phyloP scores from a whole-genome alignment of 2,113 vertebrate species.

The Hemiscyllium ocellatum region DNA sequence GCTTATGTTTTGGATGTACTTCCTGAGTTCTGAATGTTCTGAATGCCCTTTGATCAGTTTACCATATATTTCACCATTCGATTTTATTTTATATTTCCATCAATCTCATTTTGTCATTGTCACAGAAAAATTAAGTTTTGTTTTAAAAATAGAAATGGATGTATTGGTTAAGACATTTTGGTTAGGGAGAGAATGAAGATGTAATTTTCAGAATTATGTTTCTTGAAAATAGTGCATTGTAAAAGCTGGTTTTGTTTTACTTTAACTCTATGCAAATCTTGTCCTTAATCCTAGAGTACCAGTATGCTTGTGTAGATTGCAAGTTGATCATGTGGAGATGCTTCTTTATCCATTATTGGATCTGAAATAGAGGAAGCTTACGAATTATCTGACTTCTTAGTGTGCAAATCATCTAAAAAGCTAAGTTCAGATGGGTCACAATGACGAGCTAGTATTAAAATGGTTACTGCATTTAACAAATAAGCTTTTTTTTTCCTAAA shows the following conservation, averaged over 20 bases:
- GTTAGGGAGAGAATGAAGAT: not conserved
- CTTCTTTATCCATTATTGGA: slow-evolving; percentile 84
- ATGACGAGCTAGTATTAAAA: slow-evolving; percentile 38
- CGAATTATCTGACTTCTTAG: slow-evolving; percentile 88
- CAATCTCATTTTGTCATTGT: not conserved
- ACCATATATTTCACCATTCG: not conserved
- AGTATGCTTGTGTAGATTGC: slow-evolving; percentile 77
- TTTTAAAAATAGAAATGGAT: not conserved
- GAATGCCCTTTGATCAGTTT: not conserved
- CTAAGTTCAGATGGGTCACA: slow-evolving; percentile 57
- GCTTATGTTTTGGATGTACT: not conserved
- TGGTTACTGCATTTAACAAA: not conserved
- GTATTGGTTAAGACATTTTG: not conserved
- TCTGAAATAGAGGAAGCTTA: slow-evolving; percentile 90
- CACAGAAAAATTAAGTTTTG: not conserved
- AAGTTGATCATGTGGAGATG: slow-evolving; percentile 81
- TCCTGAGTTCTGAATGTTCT: not conserved
- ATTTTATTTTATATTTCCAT: not conserved
- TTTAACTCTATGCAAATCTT: slow-evolving; percentile 51
- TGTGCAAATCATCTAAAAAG: slow-evolving; percentile 84
- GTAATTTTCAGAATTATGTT: not conserved
- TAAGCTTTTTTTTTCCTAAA: not conserved
- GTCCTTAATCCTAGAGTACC: slow-evolving; percentile 70
- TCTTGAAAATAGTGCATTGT: not conserved
- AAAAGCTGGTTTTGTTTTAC: slow-evolving; percentile 47